Evolutionary conservation across 2,888 invertebrate genomes (phyloP), one percentile per base, ranked within the genome.

Genomic region (Drosophila pseudotalamancana): DNA sequence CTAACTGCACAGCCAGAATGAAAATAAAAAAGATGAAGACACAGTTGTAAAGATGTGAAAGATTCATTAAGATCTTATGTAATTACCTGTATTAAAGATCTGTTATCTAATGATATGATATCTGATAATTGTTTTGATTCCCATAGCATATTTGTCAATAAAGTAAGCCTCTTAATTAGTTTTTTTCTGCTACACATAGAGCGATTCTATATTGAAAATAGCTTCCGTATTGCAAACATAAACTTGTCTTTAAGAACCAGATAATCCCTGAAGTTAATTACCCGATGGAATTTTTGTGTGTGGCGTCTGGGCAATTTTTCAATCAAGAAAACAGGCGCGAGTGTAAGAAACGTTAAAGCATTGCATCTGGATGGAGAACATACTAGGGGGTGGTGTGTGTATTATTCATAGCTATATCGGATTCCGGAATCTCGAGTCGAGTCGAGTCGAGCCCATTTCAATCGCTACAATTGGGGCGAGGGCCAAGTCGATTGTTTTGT

Each of bases 401-500:
- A 51, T 50, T 69, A 73, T 64, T 64, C 64, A 72, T 64, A 14
- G 21, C 29, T 43, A 50, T 72, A 72, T 72, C 72, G 49, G 34
- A 53, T 64, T 69, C 53, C 49, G 69, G 31, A 64, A 69, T 73
- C 74, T 60, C 43, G n/a, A n/a, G n/a, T n/a, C n/a, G n/a, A n/a
- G n/a, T n/a, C 27, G 23, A 34, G 51, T 25, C 68, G 55, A 50
- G 49, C 66, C 53, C 51, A 66, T 66, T 66, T 62, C 63, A 73
- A 48, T 63, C 59, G 63, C 23, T 29, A 29, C 49, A 67, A 62
- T 50, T 57, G 48, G 42, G 37, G 48, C 37, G 35, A 43, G 37
- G 40, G 51, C 27, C 37, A 21, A 18, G 18, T 45, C 43, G 57
- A 51, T 55, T 70, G 69, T 57, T 63, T 61, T 53, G 51, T 49